A percentile compares a stretch with the other conserved stretches of the same genome.
These are phyloP conservation scores for Anableps anableps DNA, from an alignment of 2,797 vertebrate species.

Conservation along the genomic window DNA sequence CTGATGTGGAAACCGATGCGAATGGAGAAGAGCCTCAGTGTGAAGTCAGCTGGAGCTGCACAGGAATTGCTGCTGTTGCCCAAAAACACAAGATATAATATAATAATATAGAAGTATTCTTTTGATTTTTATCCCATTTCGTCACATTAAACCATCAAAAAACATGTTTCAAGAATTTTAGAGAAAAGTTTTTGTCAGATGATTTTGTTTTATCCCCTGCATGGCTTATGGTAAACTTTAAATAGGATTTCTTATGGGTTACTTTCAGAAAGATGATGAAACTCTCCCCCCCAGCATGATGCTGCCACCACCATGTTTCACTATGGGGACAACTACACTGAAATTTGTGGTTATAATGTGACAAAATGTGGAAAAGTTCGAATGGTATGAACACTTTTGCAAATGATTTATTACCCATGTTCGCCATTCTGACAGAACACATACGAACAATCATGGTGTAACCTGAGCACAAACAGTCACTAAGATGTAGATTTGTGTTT, in stretches of 20 bases:
- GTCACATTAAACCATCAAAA: background rate
- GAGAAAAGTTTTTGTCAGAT: too few species aligned
- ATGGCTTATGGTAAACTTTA: too few species aligned
- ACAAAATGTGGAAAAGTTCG: background rate
- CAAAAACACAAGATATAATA: background rate
- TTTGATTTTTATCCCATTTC: background rate
- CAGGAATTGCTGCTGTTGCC: too few species aligned
- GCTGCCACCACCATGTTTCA: background rate
- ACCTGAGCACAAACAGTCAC: background rate
- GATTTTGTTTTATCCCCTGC: too few species aligned
- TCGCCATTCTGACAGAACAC: background rate
- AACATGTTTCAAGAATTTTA: too few species aligned
- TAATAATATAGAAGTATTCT: too few species aligned
- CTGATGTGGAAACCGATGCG: conserved; percentile 18
- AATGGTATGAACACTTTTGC: too few species aligned
- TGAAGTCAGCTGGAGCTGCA: background rate
- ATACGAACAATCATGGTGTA: background rate
- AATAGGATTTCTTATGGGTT: too few species aligned
- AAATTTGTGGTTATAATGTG: background rate
- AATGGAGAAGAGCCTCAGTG: background rate
- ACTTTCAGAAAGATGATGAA: too few species aligned
- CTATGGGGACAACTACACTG: background rate
- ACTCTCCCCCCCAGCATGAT: background rate
- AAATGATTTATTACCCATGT: background rate
- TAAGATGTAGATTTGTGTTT: background rate